phyloP scores from a whole-genome alignment of 2,888 invertebrate genomes.

The Mesorhabditis spiculigera region DNA sequence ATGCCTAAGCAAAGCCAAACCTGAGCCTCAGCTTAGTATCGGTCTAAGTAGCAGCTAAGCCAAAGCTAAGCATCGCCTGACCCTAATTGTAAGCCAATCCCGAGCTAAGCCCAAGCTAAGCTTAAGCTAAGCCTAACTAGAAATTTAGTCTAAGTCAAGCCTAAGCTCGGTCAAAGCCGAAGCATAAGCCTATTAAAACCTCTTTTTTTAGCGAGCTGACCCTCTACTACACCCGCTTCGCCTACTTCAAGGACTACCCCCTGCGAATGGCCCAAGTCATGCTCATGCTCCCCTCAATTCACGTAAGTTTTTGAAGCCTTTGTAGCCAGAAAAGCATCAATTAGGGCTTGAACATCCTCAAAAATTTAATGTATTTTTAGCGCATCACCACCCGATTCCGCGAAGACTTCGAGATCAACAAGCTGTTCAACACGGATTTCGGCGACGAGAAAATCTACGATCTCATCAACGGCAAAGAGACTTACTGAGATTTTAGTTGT shows the following conservation, averaged over 20 bases:
- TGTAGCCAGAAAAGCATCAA: neutral
- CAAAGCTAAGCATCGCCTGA: too few relatives aligned
- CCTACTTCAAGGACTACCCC: constrained; percentile 4
- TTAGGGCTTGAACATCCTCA: neutral
- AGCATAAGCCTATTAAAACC: neutral
- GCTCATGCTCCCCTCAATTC: neutral
- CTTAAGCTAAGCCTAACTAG: too few relatives aligned
- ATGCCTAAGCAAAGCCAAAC: too few relatives aligned
- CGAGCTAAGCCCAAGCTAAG: too few relatives aligned
- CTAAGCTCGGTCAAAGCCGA: too few relatives aligned
- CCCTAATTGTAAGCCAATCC: too few relatives aligned
- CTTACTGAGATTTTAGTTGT: too few relatives aligned
- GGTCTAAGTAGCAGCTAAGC: too few relatives aligned
- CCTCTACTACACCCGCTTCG: constrained; percentile 6
- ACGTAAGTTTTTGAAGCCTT: neutral
- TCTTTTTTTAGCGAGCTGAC: too few relatives aligned
- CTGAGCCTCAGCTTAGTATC: too few relatives aligned
- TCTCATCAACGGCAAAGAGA: constrained; percentile 2
- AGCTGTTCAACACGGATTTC: constrained; percentile 4
- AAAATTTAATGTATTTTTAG: neutral
- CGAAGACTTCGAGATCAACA: constrained; percentile 4
- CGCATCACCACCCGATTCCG: constrained; percentile 3
- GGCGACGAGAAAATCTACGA: constrained; percentile 6
- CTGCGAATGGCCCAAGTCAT: neutral
- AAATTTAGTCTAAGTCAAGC: too few relatives aligned